Evolutionary conservation across 2,888 invertebrate genomes (phyloP).

Genomic region (Epistrophella euchroma): DNA sequence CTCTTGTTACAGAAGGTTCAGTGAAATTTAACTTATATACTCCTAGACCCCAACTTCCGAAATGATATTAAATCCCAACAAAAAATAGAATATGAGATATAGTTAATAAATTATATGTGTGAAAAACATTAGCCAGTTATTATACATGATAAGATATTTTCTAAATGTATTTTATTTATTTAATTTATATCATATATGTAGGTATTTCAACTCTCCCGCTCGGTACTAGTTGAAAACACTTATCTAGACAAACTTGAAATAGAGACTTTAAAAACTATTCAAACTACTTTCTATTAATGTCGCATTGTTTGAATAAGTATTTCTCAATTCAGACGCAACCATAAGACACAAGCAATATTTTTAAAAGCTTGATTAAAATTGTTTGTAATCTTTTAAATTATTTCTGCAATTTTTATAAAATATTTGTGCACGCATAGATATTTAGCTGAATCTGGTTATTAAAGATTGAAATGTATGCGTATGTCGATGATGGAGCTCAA

Average conservation of each 20-base stretch:
- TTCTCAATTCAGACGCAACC: background rate
- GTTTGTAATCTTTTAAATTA: background rate
- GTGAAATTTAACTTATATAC: no score
- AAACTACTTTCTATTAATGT: conserved; percentile 25
- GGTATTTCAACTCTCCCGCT: background rate
- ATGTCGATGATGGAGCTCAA: conserved; percentile 15
- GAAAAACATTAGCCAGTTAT: background rate
- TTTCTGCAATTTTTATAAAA: background rate
- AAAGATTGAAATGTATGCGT: conserved; percentile 46
- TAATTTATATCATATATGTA: no score
- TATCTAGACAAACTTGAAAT: conserved; percentile 78
- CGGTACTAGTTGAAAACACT: conserved; percentile 49
- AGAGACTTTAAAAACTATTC: background rate
- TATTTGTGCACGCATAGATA: background rate
- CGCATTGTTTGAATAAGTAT: background rate
- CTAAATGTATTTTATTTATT: background rate
- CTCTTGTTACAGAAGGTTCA: no score
- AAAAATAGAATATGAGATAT: no score
- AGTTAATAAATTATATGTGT: no score
- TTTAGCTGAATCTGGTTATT: conserved; percentile 44
- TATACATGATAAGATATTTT: background rate
- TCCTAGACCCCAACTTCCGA: no score
- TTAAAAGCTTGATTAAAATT: conserved; percentile 7
- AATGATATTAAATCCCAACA: no score
- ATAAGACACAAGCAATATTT: background rate